Conservation (phyloP, 2,888 invertebrate species). For the Coleophora flavipennella region DNA sequence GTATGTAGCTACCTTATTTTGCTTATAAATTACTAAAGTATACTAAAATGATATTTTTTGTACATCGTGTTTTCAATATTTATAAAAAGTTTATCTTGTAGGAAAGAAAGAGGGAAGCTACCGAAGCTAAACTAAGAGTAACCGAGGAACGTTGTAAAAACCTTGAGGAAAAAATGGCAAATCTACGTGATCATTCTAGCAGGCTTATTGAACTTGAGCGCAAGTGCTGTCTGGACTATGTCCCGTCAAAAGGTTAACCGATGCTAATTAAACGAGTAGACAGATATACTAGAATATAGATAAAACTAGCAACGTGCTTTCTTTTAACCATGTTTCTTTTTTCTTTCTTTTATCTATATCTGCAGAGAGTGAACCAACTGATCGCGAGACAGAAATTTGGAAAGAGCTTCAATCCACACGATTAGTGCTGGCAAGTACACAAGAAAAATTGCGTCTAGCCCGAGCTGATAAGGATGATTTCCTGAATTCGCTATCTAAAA, state of each 20-base stretch:
- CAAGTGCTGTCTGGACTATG: conserved; percentile 41
- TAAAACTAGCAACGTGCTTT: neutral
- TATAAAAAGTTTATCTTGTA: too few species aligned
- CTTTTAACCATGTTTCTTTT: neutral
- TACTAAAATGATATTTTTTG: too few species aligned
- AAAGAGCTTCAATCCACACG: conserved; percentile 57
- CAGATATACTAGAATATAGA: neutral
- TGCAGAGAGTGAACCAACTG: conserved; percentile 50
- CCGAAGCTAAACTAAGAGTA: conserved; percentile 28
- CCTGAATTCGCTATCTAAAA: conserved; percentile 53
- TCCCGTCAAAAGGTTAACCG: conserved; percentile 52
- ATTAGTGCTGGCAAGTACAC: conserved; percentile 39
- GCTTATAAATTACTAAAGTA: too few species aligned
- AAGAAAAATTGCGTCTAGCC: conserved; percentile 50
- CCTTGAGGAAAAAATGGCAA: conserved; percentile 33
- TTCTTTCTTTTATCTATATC: conserved; percentile 1
- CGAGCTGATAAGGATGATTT: conserved; percentile 65
- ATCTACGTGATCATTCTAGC: conserved; percentile 39
- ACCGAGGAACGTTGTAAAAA: conserved; percentile 38
- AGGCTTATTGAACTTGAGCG: conserved; percentile 45
- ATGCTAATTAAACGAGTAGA: too few species aligned
- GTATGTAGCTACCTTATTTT: too few species aligned
- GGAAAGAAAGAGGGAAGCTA: conserved; percentile 34
- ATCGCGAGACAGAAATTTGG: conserved; percentile 64
- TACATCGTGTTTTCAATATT: too few species aligned